Percentiles rank a stretch among this genome's conserved stretches.
Evolutionary conservation across 2,113 vertebrate genomes (phyloP).

Genomic region (Hymenochirus boettgeri): DNA sequence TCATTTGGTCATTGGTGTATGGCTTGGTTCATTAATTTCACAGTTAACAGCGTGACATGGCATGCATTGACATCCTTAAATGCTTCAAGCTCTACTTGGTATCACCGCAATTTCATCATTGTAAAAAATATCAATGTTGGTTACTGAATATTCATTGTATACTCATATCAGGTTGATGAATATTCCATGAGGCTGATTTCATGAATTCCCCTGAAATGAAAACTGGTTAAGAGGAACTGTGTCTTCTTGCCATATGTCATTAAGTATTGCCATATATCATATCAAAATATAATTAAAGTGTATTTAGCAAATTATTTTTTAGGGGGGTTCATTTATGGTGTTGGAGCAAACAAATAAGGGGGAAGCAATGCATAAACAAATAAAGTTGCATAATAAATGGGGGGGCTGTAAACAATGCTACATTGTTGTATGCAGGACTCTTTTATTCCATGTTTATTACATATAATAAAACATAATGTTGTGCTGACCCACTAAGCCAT

Average conservation of each 20-base stretch:
- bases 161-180: constrained; percentile 15
- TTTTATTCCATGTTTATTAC: too few species aligned
- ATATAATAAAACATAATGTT: too few species aligned
- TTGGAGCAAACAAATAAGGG: too few species aligned
- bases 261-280: constrained; percentile 1
- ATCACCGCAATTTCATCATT: constrained; percentile 6
- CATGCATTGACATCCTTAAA: constrained; percentile 15
- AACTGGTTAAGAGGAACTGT: constrained; percentile 6
- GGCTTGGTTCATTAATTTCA: constrained; percentile 10
- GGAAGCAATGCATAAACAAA: too few species aligned
- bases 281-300: constrained; percentile 13
- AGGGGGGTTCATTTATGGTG: too few species aligned
- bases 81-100: constrained; percentile 1
- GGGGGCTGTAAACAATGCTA: too few species aligned
- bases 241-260: constrained; percentile 1
- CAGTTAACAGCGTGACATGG: constrained; percentile 13
- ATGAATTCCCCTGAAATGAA: constrained; percentile 15
- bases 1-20: constrained; percentile 19
- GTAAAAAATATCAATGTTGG: constrained; percentile 11
- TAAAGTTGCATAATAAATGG: too few species aligned
- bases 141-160: constrained; percentile 24
- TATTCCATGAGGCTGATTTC: constrained; percentile 15
- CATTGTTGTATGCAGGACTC: too few species aligned
- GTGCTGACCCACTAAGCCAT: too few species aligned
- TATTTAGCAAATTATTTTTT: too few species aligned